These are phyloP conservation scores for Lepus timidus DNA, from an alignment of 2,113 vertebrate species.

Conservation along the genomic window DNA sequence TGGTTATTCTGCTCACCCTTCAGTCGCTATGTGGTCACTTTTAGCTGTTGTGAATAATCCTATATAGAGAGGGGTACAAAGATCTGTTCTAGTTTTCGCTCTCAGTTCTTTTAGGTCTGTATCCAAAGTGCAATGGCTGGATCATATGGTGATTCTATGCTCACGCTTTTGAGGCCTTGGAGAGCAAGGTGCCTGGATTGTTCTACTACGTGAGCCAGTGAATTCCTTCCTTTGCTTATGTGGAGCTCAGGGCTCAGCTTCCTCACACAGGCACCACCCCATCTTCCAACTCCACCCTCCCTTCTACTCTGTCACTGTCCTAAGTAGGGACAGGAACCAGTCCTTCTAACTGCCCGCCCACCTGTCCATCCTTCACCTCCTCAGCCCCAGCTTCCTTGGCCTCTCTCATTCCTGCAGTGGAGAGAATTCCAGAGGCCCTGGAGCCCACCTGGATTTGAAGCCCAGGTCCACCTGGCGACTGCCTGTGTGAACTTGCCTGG, in stretches of 20 bases:
- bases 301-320: not conserved
- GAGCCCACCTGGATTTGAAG: not conserved
- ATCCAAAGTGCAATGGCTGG: too few relatives aligned
- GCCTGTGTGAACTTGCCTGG: not conserved
- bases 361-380: too few relatives aligned
- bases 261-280: not conserved
- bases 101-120: not conserved
- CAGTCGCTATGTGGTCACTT: not conserved
- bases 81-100: not conserved
- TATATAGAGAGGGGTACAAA: accelerated
- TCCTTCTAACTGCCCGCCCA: too few relatives aligned
- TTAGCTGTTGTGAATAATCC: too few relatives aligned
- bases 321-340: not conserved
- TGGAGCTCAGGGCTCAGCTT: too few relatives aligned
- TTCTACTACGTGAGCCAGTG: not conserved
- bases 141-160: not conserved
- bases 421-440: not conserved
- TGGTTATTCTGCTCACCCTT: not conserved
- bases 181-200: too few relatives aligned
- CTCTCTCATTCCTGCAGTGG: not conserved
- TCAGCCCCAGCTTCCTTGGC: not conserved
- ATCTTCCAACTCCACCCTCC: not conserved
- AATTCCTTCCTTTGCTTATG: not conserved
- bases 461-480: not conserved
- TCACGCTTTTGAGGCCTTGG: not conserved